phyloP scores from a whole-genome alignment of 2,113 vertebrate species.

The Xenopus borealis region DNA sequence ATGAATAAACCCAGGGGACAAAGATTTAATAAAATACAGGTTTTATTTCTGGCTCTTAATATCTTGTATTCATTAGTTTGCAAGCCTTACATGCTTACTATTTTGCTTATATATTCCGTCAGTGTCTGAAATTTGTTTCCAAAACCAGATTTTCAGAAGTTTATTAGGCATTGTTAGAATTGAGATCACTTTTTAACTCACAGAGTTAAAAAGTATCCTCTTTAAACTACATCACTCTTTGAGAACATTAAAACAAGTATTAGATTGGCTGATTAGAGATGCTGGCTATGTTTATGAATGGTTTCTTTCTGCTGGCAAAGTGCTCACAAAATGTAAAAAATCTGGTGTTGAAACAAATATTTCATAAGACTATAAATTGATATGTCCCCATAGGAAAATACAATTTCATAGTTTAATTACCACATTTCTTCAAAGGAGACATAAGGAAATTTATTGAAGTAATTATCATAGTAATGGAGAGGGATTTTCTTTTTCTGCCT shows the following conservation, averaged over 20 bases:
- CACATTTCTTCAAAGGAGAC: constrained; percentile 56
- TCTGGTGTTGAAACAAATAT: constrained; percentile 55
- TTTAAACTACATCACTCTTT: constrained; percentile 43
- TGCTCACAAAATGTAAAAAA: constrained; percentile 46
- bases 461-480: constrained; percentile 63
- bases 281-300: constrained; percentile 42
- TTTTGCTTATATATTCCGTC: constrained; percentile 46
- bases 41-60: constrained; percentile 22
- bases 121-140: constrained; percentile 32
- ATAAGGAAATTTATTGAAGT: constrained; percentile 64
- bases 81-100: constrained; percentile 35
- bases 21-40: constrained; percentile 55
- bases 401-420: constrained; percentile 65
- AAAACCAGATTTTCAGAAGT: constrained; percentile 27
- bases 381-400: constrained; percentile 57
- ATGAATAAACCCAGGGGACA: constrained; percentile 53
- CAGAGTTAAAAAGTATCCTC: constrained; percentile 40
- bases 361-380: constrained; percentile 59
- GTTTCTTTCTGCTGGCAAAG: constrained; percentile 23
- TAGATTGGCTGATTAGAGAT: constrained; percentile 22
- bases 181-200: constrained; percentile 18
- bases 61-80: constrained; percentile 52
- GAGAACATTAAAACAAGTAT: constrained; percentile 23
- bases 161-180: constrained; percentile 2
- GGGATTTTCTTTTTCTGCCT: constrained; percentile 44